A percentile compares a stretch with the other conserved stretches of the same genome.
Evolutionary conservation across 2,113 vertebrate genomes (phyloP).

Genomic region (Psittacula cyanocephala): DNA sequence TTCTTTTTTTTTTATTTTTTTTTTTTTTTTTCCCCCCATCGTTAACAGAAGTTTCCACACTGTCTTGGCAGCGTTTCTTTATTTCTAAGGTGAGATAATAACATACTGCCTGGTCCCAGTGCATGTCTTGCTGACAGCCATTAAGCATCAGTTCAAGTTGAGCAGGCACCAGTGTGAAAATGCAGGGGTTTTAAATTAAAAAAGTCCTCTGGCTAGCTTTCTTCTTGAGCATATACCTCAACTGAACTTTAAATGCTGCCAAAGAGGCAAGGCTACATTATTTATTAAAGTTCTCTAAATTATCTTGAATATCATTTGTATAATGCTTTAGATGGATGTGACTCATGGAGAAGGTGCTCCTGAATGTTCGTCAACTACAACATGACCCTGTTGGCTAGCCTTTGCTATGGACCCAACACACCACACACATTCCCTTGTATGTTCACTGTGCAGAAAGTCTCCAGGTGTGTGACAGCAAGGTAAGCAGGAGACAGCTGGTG

Average conservation of each 20-base stretch:
- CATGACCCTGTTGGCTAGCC: background rate
- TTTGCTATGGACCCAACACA: background rate
- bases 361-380: background rate
- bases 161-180: background rate
- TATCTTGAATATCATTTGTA: background rate
- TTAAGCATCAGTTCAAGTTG: background rate
- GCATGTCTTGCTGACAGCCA: background rate
- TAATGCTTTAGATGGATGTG: background rate
- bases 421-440: accelerated
- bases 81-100: background rate
- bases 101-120: background rate
- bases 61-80: background rate
- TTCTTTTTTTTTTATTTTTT: background rate
- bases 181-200: background rate
- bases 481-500: background rate
- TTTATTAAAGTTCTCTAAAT: background rate
- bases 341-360: background rate
- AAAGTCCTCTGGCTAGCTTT: background rate
- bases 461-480: background rate
- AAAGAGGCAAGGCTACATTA: background rate
- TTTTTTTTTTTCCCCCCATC: background rate
- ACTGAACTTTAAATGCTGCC: background rate
- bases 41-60: background rate
- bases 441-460: background rate
- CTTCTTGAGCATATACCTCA: background rate